phyloP scores from a whole-genome alignment of 2,797 vertebrate genomes.

The Cyprinodon diabolis region DNA sequence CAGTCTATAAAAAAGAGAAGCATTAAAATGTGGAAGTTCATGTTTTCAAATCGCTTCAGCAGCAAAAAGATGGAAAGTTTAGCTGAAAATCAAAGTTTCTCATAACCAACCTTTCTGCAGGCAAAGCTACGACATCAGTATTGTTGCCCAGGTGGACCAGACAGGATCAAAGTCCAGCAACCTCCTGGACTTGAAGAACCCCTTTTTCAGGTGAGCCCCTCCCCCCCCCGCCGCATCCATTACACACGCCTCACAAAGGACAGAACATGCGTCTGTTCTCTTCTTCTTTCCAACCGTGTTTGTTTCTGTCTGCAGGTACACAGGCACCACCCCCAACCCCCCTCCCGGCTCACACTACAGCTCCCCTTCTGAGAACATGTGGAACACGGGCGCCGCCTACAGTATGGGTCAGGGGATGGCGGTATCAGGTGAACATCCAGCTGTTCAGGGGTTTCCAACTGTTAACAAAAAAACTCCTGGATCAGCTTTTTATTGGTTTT shows the following conservation, averaged over 20 bases:
- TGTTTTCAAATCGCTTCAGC: too few species aligned
- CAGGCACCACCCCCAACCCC: constrained; percentile 89
- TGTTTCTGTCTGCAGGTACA: constrained; percentile 84
- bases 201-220: constrained; percentile 90
- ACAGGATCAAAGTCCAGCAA: constrained; percentile 97
- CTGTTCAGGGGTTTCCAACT: too few species aligned
- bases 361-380: constrained; percentile 96
- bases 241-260: not conserved
- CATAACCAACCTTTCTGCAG: constrained; percentile 64
- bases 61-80: too few species aligned
- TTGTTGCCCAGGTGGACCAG: constrained; percentile 97
- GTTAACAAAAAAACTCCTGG: too few species aligned
- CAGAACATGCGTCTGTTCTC: not conserved
- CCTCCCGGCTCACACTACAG: constrained; percentile 95
- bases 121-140: constrained; percentile 98
- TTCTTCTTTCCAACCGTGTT: constrained; percentile 1
- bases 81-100: not conserved
- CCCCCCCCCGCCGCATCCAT: not conserved
- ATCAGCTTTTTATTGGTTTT: too few species aligned
- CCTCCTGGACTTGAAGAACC: constrained; percentile 95
- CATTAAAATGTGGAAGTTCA: too few species aligned
- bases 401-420: constrained; percentile 90
- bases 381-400: constrained; percentile 90
- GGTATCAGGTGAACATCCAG: constrained; percentile 84
- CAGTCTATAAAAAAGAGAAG: too few species aligned